phyloP scores from a whole-genome alignment of 2,113 vertebrate genomes.

The Albula goreensis region DNA sequence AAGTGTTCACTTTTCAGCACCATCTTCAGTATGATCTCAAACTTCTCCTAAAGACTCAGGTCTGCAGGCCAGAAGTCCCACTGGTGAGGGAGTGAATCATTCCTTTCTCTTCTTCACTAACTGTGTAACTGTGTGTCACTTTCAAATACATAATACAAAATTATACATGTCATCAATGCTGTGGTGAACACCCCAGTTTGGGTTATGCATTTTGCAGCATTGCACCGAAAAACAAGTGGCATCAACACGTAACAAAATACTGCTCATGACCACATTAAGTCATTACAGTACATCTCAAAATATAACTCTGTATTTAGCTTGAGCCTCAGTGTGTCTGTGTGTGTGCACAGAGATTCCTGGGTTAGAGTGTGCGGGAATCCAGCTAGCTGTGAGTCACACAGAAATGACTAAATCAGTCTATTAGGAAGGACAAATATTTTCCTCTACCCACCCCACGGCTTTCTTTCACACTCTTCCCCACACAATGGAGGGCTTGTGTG shows the following conservation, averaged over 20 bases:
- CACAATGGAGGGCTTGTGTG: background rate
- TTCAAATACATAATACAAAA: background rate
- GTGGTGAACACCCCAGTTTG: background rate
- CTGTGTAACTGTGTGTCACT: background rate
- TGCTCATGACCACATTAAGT: background rate
- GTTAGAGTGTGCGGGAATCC: background rate
- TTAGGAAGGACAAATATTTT: background rate
- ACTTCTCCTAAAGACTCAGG: background rate
- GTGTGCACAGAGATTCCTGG: background rate
- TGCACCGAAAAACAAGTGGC: background rate
- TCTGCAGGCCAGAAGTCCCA: too few relatives aligned
- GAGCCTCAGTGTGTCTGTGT: background rate
- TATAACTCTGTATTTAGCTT: background rate
- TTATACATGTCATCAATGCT: background rate
- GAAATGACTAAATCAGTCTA: background rate
- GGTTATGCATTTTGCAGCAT: background rate
- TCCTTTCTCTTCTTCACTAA: background rate
- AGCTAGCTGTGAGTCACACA: background rate
- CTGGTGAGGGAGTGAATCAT: background rate
- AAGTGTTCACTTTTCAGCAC: background rate
- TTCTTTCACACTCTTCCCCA: background rate
- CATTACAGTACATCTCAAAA: background rate
- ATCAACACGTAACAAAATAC: background rate
- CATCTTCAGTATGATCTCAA: background rate
- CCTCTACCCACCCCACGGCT: background rate